Percentiles rank a stretch among this genome's conserved stretches.
Conservation (phyloP, 2,797 vertebrate genomes). For the Gallirallus australis region DNA sequence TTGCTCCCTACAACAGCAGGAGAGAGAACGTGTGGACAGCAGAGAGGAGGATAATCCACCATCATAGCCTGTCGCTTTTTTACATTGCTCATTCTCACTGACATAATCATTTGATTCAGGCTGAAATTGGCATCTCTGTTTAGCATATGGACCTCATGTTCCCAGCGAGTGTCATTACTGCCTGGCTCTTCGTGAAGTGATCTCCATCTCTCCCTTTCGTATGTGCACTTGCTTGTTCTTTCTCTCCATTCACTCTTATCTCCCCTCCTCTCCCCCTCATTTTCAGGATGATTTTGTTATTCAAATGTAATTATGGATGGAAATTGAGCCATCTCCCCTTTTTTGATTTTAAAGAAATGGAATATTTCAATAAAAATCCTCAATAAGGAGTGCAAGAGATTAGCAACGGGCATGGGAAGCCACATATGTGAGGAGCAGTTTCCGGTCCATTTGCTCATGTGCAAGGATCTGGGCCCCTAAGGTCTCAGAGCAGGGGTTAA, state of each 20-base stretch:
- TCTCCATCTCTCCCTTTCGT: not conserved
- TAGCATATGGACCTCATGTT: constrained; percentile 26
- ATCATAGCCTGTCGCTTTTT: not conserved
- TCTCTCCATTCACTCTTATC: not conserved
- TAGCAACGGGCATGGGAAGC: not conserved
- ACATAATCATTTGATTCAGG: not conserved
- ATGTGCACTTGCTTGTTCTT: not conserved
- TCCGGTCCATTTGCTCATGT: not conserved
- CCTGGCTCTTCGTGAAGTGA: not conserved
- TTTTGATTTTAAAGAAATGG: constrained; percentile 37
- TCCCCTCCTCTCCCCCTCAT: not conserved
- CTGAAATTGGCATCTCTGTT: constrained; percentile 56
- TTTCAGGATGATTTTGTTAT: constrained; percentile 50
- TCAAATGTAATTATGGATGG: constrained; percentile 60
- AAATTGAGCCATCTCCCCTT: constrained; percentile 68
- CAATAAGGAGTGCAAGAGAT: not conserved
- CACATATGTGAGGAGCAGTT: not conserved
- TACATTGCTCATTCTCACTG: constrained; percentile 36
- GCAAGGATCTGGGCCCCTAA: not conserved
- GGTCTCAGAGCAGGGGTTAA: not conserved
- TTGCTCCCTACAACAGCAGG: not conserved
- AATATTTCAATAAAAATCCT: constrained; percentile 42
- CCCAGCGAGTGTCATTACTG: not conserved
- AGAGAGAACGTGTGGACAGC: not conserved
- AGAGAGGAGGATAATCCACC: constrained; percentile 11